phyloP scores from a whole-genome alignment of 2,113 vertebrate species.

The Puntigrus tetrazona region DNA sequence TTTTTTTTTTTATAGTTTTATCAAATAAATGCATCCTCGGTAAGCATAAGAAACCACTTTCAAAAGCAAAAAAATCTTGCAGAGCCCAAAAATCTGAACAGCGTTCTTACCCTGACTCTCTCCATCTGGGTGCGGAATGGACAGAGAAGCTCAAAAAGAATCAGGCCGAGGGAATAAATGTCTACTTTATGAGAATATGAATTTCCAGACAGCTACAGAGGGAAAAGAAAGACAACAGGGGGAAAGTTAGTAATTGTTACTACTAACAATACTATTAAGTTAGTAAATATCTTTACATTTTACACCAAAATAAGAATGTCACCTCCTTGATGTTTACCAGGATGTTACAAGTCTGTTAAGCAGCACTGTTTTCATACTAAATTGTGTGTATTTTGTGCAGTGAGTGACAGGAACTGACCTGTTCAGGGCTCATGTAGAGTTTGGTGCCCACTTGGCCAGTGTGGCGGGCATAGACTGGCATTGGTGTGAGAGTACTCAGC shows the following conservation, averaged over 20 bases:
- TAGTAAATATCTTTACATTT: background rate
- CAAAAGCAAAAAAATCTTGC: background rate
- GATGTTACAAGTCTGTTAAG: background rate
- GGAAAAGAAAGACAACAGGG: background rate
- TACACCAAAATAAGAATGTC: background rate
- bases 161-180: slow-evolving; percentile 96
- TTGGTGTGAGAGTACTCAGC: slow-evolving; percentile 82
- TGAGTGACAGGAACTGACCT: slow-evolving; percentile 75
- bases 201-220: slow-evolving; percentile 89
- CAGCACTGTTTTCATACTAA: background rate
- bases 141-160: slow-evolving; percentile 94
- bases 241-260: background rate
- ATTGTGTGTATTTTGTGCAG: background rate
- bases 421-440: slow-evolving; percentile 99
- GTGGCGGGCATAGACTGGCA: slow-evolving; percentile 91
- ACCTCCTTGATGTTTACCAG: background rate
- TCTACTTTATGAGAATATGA: slow-evolving; percentile 98
- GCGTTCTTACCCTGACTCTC: slow-evolving; percentile 84
- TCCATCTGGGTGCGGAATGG: slow-evolving; percentile 98
- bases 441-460: slow-evolving; percentile 98
- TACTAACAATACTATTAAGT: too few species aligned
- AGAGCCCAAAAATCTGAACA: background rate
- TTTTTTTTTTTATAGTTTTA: background rate
- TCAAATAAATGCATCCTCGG: background rate
- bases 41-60: background rate